Evolutionary conservation across 2,113 vertebrate species (phyloP), one percentile per base, ranked within the genome.

Genomic region (Neolamprologus variostigma): DNA sequence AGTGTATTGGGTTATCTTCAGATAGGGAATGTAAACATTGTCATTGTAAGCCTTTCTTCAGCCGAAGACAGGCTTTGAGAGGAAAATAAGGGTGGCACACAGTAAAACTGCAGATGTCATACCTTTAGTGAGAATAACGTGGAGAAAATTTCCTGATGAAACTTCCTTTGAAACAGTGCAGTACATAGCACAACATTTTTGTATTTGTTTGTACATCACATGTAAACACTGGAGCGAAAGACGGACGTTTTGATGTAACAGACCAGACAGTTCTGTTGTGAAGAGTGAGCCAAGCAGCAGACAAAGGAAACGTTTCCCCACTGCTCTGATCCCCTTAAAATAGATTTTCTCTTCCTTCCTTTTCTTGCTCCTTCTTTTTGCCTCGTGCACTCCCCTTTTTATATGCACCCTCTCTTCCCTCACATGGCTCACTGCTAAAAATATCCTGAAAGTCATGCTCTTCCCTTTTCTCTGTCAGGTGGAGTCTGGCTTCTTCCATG

Each of bases 401-500:
- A 31, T 85, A 81, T 92, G 61, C 71, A 17, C 40, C 40, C 81
- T 83, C 40, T 91, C 80, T 83, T 84, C 78, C 86, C 84, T 93
- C 81, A 83, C 79, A 80, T 89, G 63, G 61, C 61, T 92, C 37
- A 17, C 3, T 71, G 57, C 87, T 94, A 92, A 92, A 93, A 92
- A 92, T 94, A 91, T 45, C 85, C 85, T 81, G 35, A 9, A 84
- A 87, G 83, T 92, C 80, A 89, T 79, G 33, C 86, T 79, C 26
- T 88, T 80, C 80, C 87, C 63, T 80, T 86, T 59, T 47, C 23
- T 88, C 80, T 83, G 40, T 93, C 86, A 95, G 94, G 94, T 95
- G 92, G 95, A 96, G 87, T 95, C 94, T 42, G 95, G 95, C 87
- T 92, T 96, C 90, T 95, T 96, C 90, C 95, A 94, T 1, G 98